Evolutionary conservation across 2,113 vertebrate species (phyloP).

Genomic region (Otolemur garnettii): DNA sequence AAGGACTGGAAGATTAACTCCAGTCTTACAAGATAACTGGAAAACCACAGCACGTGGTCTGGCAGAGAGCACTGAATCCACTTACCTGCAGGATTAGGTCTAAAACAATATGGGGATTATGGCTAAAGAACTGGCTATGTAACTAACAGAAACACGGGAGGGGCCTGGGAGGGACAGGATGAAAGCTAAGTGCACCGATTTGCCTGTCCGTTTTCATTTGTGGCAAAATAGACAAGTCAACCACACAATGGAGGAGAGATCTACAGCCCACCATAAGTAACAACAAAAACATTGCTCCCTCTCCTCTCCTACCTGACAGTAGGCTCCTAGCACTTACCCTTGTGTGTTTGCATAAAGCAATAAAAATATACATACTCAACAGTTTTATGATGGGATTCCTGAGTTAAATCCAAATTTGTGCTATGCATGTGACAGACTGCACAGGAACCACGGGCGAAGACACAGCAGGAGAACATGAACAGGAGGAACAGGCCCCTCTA

Average conservation of each 20-base stretch:
- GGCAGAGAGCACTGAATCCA: slow-evolving; percentile 52
- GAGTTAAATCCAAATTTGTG: slow-evolving; percentile 31
- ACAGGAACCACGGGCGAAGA: background rate
- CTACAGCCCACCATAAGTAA: background rate
- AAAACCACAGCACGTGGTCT: slow-evolving; percentile 44
- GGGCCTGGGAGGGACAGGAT: background rate
- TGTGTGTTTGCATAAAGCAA: background rate
- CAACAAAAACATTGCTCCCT: background rate
- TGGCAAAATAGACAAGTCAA: background rate
- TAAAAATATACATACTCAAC: background rate
- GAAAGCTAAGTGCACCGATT: background rate
- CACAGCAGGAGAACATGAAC: background rate
- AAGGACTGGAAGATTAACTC: slow-evolving; percentile 71
- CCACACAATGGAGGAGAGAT: background rate
- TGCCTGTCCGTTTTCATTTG: background rate
- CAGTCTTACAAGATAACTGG: background rate
- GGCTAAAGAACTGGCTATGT: slow-evolving; percentile 66
- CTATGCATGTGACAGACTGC: background rate
- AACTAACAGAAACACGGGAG: slow-evolving; percentile 38
- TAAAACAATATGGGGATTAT: slow-evolving; percentile 71
- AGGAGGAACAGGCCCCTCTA: background rate
- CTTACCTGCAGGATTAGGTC: slow-evolving; percentile 71
- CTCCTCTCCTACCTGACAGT: background rate
- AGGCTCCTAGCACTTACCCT: background rate
- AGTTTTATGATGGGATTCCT: background rate